Evolutionary conservation across 1,140 invertebrate species (phyloP).

Genomic region (Drosophila seguyi): DNA sequence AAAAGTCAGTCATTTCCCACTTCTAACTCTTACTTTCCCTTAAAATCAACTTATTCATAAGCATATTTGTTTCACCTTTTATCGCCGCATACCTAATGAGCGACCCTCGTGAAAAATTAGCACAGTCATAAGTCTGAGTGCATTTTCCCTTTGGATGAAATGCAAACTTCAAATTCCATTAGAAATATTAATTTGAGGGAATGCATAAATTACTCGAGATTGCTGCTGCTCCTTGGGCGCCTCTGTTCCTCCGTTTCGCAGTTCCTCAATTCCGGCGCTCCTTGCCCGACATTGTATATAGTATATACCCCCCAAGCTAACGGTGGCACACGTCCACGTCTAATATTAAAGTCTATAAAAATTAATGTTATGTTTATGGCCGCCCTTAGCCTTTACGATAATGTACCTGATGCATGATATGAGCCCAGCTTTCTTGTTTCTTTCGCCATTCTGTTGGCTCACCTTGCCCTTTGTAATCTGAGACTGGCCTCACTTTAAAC

Average conservation of each 20-base stretch:
- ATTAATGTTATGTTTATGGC: constrained; percentile 82
- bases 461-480: constrained; percentile 53
- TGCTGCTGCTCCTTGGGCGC: constrained; percentile 22
- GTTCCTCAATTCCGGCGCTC: background rate
- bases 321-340: constrained; percentile 41
- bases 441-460: constrained; percentile 18
- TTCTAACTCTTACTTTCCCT: too few species aligned
- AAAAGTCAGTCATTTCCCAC: too few species aligned
- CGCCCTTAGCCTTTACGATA: constrained; percentile 81
- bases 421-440: constrained; percentile 41
- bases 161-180: constrained; percentile 74
- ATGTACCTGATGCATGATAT: constrained; percentile 78
- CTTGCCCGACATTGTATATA: constrained; percentile 6
- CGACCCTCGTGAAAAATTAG: constrained; percentile 40
- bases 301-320: constrained; percentile 1
- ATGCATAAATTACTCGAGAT: constrained; percentile 56
- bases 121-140: constrained; percentile 26
- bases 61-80: constrained; percentile 9
- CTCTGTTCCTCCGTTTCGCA: background rate
- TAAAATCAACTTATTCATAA: too few species aligned
- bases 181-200: constrained; percentile 74
- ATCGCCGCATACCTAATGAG: constrained; percentile 14
- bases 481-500: constrained; percentile 60
- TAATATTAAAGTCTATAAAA: constrained; percentile 78
- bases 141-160: constrained; percentile 62